Percentiles rank a stretch among this genome's conserved stretches.
Evolutionary conservation across 2,113 vertebrate genomes (phyloP).

Genomic region (Marmota monax): DNA sequence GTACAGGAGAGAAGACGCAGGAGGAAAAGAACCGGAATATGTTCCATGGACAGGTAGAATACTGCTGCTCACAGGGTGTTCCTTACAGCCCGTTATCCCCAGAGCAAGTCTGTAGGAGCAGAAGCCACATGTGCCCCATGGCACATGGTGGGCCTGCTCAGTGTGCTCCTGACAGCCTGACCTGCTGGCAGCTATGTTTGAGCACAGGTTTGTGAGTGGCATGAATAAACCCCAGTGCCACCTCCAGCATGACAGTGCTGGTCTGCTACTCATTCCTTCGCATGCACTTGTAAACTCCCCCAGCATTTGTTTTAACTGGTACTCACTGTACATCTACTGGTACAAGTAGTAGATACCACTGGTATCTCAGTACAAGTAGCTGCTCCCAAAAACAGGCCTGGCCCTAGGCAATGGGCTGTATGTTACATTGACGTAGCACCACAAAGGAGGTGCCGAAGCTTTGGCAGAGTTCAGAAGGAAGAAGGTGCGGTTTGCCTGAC

Average conservation of each 20-base stretch:
- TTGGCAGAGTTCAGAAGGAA: not conserved
- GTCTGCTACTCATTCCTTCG: too few species aligned
- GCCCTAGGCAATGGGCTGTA: not conserved
- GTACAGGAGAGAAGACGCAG: slow-evolving; percentile 90
- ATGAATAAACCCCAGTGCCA: too few species aligned
- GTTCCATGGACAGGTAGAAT: slow-evolving; percentile 96
- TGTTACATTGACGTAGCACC: not conserved
- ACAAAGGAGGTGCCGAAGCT: not conserved
- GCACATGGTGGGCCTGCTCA: too few species aligned
- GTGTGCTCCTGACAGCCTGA: too few species aligned
- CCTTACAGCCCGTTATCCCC: not conserved
- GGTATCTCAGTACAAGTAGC: not conserved
- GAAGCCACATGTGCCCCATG: too few species aligned
- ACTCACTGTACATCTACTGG: not conserved
- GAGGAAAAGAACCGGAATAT: slow-evolving; percentile 92
- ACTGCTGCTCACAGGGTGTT: not conserved
- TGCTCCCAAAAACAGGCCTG: not conserved
- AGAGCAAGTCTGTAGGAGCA: too few species aligned
- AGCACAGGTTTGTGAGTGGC: too few species aligned
- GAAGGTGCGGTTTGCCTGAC: not conserved
- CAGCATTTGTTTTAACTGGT: not conserved
- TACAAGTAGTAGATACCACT: too few species aligned
- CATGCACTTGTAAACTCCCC: not conserved
- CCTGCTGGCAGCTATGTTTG: too few species aligned
- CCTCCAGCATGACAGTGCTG: too few species aligned